Base-by-base conservation (phyloP, 2,113 vertebrate species). In the Uria lomvia region DNA sequence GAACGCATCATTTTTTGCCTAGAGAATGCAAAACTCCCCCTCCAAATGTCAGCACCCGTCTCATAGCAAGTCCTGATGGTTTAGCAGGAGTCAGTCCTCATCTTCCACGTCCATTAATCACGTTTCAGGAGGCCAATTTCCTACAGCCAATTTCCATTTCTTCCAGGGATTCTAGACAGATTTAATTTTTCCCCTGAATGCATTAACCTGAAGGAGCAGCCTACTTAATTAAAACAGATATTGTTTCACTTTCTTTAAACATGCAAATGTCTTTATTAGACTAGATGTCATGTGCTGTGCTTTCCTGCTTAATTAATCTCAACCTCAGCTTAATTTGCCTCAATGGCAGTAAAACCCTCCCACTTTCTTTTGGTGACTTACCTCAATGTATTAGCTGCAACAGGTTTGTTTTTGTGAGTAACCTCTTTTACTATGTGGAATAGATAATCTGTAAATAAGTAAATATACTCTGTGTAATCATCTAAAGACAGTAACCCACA, bases 161-260 rank as follows among this genome's bases (percentile, higher is more conserved):
- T 97, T 94, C 90, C 92, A 94, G 92, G 84, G 77, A 94, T 71
- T 94, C 5, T 6, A 96, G 87, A 78, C 60, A 85, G 73, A 79
- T 91, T 91, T 96, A 91, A 96, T 96, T 96, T 94, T 93, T 92
- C 77, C 95, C 95, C 94, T 66, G 90, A 91, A 97, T 91, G 77
- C 60, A 85, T 96, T 97, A 97, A 97, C 94, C 95, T 97, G 91
- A 68, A 97, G 93, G 93, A 97, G 89, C 93, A 96, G 89, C 89
- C 95, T 92, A 89, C 86, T 96, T 95, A 96, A 96, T 96, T 96
- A 96, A 97, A 94, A 91, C 56, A 97, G 94, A 95, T 96, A 96
- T 95, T 97, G 94, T 97, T 96, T 94, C 90, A 50, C 73, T 95
- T 89, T 45, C 84, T 91, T 96, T 97, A 96, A 95, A 94, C 96